These are phyloP conservation scores for Labrus mixtus DNA, from an alignment of 2,113 vertebrate species.

Conservation along the genomic window DNA sequence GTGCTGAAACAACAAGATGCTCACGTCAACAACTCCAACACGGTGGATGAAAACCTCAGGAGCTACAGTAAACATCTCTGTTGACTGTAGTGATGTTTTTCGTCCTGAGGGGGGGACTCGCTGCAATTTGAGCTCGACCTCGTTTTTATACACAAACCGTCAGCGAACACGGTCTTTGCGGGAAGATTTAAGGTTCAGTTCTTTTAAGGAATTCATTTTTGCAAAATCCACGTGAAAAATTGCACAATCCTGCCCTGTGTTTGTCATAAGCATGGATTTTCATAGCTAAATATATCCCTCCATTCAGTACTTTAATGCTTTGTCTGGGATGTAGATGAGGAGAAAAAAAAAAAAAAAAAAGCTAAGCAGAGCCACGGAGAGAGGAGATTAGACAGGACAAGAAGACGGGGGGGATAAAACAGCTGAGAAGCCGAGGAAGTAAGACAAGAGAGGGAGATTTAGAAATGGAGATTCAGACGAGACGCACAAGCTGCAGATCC, in stretches of 20 bases:
- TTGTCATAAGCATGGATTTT: conserved; percentile 26
- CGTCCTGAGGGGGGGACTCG: background rate
- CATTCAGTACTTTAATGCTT: conserved; percentile 49
- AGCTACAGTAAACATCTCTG: background rate
- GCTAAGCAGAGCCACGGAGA: conserved; percentile 27
- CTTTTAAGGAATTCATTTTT: too few relatives aligned
- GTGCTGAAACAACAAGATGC: background rate
- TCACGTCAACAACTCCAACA: background rate
- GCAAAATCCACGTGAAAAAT: too few relatives aligned
- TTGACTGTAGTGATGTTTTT: conserved; percentile 7
- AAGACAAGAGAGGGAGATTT: conserved; percentile 56
- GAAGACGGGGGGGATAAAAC: conserved; percentile 48
- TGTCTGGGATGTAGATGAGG: conserved; percentile 45
- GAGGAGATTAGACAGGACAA: conserved; percentile 62
- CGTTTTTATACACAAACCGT: background rate
- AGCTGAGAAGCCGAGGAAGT: conserved; percentile 29
- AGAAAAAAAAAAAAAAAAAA: conserved; percentile 16
- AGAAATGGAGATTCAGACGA: conserved; percentile 55
- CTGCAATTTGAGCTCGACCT: background rate
- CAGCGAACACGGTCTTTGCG: conserved; percentile 1
- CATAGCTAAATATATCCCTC: conserved; percentile 31
- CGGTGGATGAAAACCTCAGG: background rate
- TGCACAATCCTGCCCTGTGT: background rate
- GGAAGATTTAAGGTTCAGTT: background rate
- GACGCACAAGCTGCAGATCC: conserved; percentile 35